These are phyloP conservation scores for Microplitis deprimator DNA, from an alignment of 2,888 invertebrate species.

Conservation along the genomic window DNA sequence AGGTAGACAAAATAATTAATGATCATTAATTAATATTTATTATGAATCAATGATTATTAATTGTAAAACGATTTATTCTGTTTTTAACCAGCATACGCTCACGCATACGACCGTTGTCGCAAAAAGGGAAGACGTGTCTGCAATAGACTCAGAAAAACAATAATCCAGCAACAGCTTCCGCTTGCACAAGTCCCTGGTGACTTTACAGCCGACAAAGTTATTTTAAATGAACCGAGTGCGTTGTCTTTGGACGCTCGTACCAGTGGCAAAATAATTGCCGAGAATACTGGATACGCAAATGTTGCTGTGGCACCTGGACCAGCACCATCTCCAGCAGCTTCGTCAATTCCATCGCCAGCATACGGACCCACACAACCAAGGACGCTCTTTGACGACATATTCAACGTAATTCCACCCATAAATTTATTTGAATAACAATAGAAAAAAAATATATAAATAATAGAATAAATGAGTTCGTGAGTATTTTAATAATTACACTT, in stretches of 20 bases:
- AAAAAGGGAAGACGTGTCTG: slow-evolving; percentile 26
- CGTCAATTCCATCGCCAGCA: slow-evolving; percentile 9
- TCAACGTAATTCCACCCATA: slow-evolving; percentile 74
- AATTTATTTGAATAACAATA: no score
- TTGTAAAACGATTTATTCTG: background rate
- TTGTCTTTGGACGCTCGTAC: background rate
- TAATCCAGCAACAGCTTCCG: slow-evolving; percentile 31
- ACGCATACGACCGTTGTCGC: slow-evolving; percentile 34
- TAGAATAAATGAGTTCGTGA: background rate
- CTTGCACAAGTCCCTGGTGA: slow-evolving; percentile 28
- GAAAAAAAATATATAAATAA: background rate
- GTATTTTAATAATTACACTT: slow-evolving; percentile 28
- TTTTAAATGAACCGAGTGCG: slow-evolving; percentile 4
- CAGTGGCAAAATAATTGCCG: slow-evolving; percentile 16
- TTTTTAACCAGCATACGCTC: background rate
- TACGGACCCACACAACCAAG: slow-evolving; percentile 25
- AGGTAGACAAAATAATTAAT: background rate
- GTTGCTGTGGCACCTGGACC: slow-evolving; percentile 26
- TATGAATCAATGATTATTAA: background rate
- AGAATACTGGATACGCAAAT: slow-evolving; percentile 34
- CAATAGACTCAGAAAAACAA: slow-evolving; percentile 5
- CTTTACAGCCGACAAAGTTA: background rate
- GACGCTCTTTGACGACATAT: slow-evolving; percentile 76
- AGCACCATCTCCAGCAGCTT: slow-evolving; percentile 8
- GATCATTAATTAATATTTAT: background rate